Conservation (phyloP, 2,797 vertebrate species). For the Acipenser oxyrinchus region DNA sequence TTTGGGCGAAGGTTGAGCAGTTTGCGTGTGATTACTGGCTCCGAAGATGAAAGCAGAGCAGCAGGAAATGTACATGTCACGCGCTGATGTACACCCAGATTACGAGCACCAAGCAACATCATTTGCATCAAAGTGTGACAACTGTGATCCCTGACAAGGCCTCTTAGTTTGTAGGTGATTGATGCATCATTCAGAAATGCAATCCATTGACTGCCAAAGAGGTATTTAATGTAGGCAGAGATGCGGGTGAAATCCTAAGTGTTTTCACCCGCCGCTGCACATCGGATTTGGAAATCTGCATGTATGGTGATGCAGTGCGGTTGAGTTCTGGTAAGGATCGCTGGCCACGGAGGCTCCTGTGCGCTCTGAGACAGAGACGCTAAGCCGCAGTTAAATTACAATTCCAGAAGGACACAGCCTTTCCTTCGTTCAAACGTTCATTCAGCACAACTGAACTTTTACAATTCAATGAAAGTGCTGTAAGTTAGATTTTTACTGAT, state of each 20-base stretch:
- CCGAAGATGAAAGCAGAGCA: slow-evolving; percentile 90
- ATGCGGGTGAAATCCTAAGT: slow-evolving; percentile 72
- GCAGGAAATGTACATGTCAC: slow-evolving; percentile 92
- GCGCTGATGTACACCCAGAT: slow-evolving; percentile 93
- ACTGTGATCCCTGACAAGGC: slow-evolving; percentile 92
- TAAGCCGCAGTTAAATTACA: slow-evolving; percentile 51
- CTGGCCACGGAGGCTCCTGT: slow-evolving; percentile 55
- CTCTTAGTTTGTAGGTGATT: slow-evolving; percentile 93
- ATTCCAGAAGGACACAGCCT: slow-evolving; percentile 28
- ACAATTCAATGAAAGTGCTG: neutral
- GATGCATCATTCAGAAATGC: slow-evolving; percentile 86
- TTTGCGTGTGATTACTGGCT: slow-evolving; percentile 91
- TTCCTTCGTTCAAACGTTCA: slow-evolving; percentile 18
- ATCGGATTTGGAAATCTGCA: slow-evolving; percentile 82
- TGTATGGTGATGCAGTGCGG: slow-evolving; percentile 71
- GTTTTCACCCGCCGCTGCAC: slow-evolving; percentile 73
- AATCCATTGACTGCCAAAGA: slow-evolving; percentile 75
- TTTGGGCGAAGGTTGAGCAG: slow-evolving; percentile 83
- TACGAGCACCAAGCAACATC: slow-evolving; percentile 80
- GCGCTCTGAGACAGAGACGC: slow-evolving; percentile 65
- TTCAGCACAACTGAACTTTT: slow-evolving; percentile 31
- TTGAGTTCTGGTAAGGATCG: slow-evolving; percentile 64
- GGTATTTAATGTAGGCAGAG: slow-evolving; percentile 82
- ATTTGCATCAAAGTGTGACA: slow-evolving; percentile 90
- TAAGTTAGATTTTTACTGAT: neutral